Evolutionary conservation across 2,797 vertebrate species (phyloP), one percentile per base, ranked within the genome.

Genomic region (Spondyliosoma cantharus): DNA sequence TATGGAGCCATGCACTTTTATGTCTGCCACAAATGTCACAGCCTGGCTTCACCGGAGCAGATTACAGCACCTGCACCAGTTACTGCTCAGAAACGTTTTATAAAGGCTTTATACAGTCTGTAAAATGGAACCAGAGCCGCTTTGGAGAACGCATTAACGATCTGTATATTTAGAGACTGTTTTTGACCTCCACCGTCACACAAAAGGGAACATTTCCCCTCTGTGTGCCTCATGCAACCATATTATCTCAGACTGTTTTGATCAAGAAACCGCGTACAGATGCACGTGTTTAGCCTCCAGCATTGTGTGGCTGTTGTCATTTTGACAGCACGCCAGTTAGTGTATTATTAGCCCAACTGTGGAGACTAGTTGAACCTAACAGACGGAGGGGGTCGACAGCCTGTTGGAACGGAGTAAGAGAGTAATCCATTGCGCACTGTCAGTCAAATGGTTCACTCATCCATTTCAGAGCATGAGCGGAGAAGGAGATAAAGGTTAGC

Each of bases 371-470:
- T 80, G 75, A 83, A 59, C 57, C 45, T 9, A 42, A 69, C 24
- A 32, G 75, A 76, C 2, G 48, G 62, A 65, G 64, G 68, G 52
- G 69, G 32, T 25, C 71, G 71, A 80, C 80, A 82, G 76, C 76
- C 82, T 85, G 63, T 53, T 65, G 74, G 76, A 76, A 84, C 82
- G 78, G 83, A 43, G 52, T 54, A 86, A 74, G 76, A 27, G 70
- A 77, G 69, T 85, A 48, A 88, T 91, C 74, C 74, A 78, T 68
- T 60, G 60, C 66, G 65, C 58, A 37, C 85, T 80, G 82, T 83
- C 90, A 89, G 74, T 89, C 83, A 89, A 86, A 80, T 80, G 68
- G 64, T 60, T 74, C 80, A 67, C 57, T 61, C 58, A 58, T 84
- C 83, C 80, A 85, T 89, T 71, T 85, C 74, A 62, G 61, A 83